Evolutionary conservation across 2,888 invertebrate species (phyloP).

Genomic region (Kuschelorhynchus macadamiae): DNA sequence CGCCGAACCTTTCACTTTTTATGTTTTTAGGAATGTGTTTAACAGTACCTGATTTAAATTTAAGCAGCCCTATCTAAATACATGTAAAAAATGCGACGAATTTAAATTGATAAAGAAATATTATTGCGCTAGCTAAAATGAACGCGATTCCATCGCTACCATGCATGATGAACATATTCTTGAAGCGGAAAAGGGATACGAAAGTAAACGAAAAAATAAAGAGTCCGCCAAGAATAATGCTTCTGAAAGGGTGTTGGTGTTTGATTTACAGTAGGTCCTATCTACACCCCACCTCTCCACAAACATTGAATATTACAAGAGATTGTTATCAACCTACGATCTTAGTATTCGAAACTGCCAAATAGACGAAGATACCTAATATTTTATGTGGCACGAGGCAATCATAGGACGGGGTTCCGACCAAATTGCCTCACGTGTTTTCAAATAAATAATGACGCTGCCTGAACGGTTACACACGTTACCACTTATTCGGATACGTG

Average conservation of each 20-base stretch:
- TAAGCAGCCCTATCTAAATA: too few relatives aligned
- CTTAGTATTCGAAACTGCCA: constrained; percentile 41
- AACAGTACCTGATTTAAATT: too few relatives aligned
- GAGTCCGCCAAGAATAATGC: constrained; percentile 50
- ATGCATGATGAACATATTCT: constrained; percentile 35
- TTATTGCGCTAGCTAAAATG: too few relatives aligned
- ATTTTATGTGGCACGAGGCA: constrained; percentile 46
- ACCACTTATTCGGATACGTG: constrained; percentile 51
- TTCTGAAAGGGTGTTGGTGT: constrained; percentile 40
- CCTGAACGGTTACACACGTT: constrained; percentile 19
- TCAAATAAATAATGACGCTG: constrained; percentile 22
- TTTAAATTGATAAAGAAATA: too few relatives aligned
- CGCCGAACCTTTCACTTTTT: too few relatives aligned
- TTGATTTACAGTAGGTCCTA: constrained; percentile 47
- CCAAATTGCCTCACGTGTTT: constrained; percentile 54
- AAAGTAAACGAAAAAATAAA: constrained; percentile 21
- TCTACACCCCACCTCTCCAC: constrained; percentile 8
- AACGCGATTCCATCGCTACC: too few relatives aligned
- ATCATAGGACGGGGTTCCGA: constrained; percentile 34
- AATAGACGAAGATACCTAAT: constrained; percentile 24
- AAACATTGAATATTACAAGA: constrained; percentile 43
- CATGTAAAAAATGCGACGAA: too few relatives aligned
- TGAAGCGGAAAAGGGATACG: constrained; percentile 40
- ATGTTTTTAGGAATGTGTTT: too few relatives aligned
- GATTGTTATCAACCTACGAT: constrained; percentile 36